A percentile compares a stretch with the other conserved stretches of the same genome.
These are phyloP conservation scores for Amaurobius ferox DNA, from an alignment of 2,888 invertebrate genomes.

Conservation along the genomic window DNA sequence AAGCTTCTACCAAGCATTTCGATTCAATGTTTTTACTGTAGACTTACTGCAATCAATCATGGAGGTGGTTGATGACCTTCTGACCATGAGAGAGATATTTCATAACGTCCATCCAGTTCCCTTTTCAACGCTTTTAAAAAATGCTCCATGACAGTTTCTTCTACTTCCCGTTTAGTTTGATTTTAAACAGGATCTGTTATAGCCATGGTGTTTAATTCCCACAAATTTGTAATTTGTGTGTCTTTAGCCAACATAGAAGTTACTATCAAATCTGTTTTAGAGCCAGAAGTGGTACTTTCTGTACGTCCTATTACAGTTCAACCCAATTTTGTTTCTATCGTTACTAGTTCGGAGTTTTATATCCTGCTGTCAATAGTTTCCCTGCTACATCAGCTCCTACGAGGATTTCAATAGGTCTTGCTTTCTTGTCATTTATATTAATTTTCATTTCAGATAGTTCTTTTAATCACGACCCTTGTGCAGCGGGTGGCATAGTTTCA, in stretches of 20 bases:
- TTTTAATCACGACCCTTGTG: too few relatives aligned
- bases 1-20: too few relatives aligned
- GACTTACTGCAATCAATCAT: too few relatives aligned
- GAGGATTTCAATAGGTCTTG: background rate
- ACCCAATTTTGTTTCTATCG: background rate
- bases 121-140: background rate
- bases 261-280: background rate
- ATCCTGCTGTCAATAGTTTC: too few relatives aligned
- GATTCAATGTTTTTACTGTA: too few relatives aligned
- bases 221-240: background rate
- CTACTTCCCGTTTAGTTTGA: background rate
- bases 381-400: too few relatives aligned
- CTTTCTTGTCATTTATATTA: too few relatives aligned
- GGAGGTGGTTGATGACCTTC: too few relatives aligned
- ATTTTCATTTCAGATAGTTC: too few relatives aligned
- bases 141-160: background rate
- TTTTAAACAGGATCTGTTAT: background rate
- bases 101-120: background rate
- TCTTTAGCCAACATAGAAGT: background rate
- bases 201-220: background rate
- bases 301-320: background rate
- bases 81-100: background rate
- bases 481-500: too few relatives aligned
- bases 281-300: background rate
- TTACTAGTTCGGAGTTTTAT: background rate